phyloP scores from a whole-genome alignment of 2,888 invertebrate species.

The Boloria selene region DNA sequence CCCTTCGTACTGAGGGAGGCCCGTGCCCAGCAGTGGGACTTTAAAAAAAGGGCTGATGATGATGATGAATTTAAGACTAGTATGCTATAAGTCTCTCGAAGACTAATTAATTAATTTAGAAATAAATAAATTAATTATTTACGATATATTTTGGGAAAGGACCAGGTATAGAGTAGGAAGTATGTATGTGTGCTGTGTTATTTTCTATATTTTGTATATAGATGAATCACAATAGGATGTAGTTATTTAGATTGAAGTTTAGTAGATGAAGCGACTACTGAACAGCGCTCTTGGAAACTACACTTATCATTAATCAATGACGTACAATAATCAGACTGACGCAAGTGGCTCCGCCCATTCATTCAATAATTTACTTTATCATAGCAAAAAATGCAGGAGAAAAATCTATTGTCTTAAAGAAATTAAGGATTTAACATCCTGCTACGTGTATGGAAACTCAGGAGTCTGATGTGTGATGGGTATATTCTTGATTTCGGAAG shows the following conservation, averaged over 20 bases:
- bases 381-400: slow-evolving; percentile 55
- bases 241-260: background rate
- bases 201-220: background rate
- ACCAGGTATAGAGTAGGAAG: no score
- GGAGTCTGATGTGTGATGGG: background rate
- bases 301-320: slow-evolving; percentile 57
- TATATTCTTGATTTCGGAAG: slow-evolving; percentile 6
- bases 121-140: no score
- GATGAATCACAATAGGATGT: background rate
- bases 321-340: slow-evolving; percentile 68
- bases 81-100: no score
- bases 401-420: slow-evolving; percentile 42
- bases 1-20: no score
- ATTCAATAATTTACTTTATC: slow-evolving; percentile 50
- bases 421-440: slow-evolving; percentile 59
- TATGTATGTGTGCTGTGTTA: no score
- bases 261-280: background rate
- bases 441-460: slow-evolving; percentile 38
- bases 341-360: slow-evolving; percentile 53
- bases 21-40: no score
- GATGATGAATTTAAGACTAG: no score
- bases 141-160: no score
- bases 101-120: no score
- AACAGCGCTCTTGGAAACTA: slow-evolving; percentile 11
- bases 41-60: no score